These are phyloP conservation scores for Lasioglossum villosulum DNA, from an alignment of 2,888 invertebrate genomes.

Conservation along the genomic window DNA sequence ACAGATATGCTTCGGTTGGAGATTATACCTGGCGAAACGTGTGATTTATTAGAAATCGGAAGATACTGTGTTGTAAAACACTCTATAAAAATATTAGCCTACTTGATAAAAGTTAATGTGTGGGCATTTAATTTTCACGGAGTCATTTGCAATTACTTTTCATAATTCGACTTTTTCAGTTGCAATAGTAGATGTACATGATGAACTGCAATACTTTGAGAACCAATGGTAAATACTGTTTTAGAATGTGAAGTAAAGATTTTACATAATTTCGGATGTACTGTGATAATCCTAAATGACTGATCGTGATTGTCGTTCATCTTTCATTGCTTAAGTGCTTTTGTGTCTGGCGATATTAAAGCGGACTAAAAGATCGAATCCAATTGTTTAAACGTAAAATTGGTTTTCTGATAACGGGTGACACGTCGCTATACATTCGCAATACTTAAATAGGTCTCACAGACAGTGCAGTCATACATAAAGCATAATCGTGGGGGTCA, in stretches of 20 bases:
- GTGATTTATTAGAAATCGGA: not conserved
- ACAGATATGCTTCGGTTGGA: no score
- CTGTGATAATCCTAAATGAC: not conserved
- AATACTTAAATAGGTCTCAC: not conserved
- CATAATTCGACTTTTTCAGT: not conserved
- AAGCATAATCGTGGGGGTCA: constrained; percentile 52
- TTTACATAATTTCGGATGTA: not conserved
- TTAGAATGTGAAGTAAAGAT: not conserved
- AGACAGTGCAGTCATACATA: constrained; percentile 36
- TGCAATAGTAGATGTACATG: not conserved
- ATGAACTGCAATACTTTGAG: not conserved
- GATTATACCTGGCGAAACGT: not conserved
- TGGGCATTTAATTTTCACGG: not conserved
- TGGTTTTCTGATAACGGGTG: not conserved
- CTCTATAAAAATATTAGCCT: not conserved
- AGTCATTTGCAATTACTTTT: not conserved
- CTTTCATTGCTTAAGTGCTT: not conserved
- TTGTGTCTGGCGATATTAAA: not conserved
- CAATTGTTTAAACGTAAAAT: not conserved
- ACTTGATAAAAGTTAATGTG: not conserved
- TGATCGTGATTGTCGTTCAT: not conserved
- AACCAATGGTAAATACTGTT: not conserved
- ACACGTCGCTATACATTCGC: not conserved
- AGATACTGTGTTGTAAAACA: not conserved
- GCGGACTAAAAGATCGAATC: not conserved